Base-by-base conservation (phyloP, 2,797 vertebrate genomes). In the Coregonus sp. region DNA sequence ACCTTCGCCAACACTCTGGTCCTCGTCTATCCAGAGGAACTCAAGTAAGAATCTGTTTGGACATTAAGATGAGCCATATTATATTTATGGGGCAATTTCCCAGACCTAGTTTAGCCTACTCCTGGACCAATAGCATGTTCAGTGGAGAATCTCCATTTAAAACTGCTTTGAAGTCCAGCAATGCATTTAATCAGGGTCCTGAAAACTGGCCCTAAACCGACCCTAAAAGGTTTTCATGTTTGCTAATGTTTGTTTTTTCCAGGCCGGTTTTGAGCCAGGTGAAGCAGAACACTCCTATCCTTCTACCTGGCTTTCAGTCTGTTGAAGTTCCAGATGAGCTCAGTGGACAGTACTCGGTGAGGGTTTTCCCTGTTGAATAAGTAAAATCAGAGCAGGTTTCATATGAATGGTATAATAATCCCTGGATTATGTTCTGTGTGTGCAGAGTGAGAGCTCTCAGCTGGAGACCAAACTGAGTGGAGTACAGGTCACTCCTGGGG, bases 291-390 rank as follows among this genome's bases (percentile, higher is more conserved):
- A 93, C 87, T 3, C 93, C 96, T 0, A 94, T 99, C 78, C 91
- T 98, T 29, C 94, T 99, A 74, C 97, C 98, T 79, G 94, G 95
- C 2, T 98, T 99, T 88, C 95, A 96, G 86, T 90, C 78, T 0
- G 16, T 95, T 61, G 85, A 90, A 54, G 63, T 93, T 18, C 80
- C 91, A 0, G 95, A 96, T 18, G 96, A 97, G 67, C 93, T 81
- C 78, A 96, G 92, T 50, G 92, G 87, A 47, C 92, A 88, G 0
- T 95, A 92, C 78, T 95, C 81, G 1, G 98, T 99, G 89, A 95
- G 93, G 94, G 0, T 0, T 0, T 56, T 7, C 65, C 0, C 3
- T 29, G 1, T 63, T 25, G 25, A 47, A 47, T 47, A 47, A 47
- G 40, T 47, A 2, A 47, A 47, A 47, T 47, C 0, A 9, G 9